Evolutionary conservation across 2,797 vertebrate genomes (phyloP), one percentile per base, ranked within the genome.

Genomic region (Pipistrellus nathusii): DNA sequence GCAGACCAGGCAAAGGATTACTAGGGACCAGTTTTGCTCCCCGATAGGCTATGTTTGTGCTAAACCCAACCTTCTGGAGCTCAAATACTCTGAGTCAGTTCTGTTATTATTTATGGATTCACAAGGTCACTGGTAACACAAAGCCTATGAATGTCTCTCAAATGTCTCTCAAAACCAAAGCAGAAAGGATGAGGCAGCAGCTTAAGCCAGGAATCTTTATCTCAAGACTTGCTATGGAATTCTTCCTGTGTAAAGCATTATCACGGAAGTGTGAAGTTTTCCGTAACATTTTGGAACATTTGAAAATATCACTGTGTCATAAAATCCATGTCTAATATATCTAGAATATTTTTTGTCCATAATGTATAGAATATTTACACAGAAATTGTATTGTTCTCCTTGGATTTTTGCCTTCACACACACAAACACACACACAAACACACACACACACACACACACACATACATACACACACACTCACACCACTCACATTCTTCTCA

Each of bases 261-360:
- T 32, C n/a, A 83, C n/a, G 9, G 32, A 84, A 82, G 48, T 84
- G 23, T 59, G 3, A 85, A 51, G 55, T 6, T 53, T 44, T 94
- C 32, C 18, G 46, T 68, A 81, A 90, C 71, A 73, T 38, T 1
- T 85, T 85, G 44, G 14, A 81, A 6, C 48, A 69, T 77, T 57
- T 90, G 46, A 92, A 92, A 96, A 64, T 75, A 92, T 55, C 85
- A 85, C 35, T 41, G 3, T 68, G 12, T 78, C 62, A 75, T 48
- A 92, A 88, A 88, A 94, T 27, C 12, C 35, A 32, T 83, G 27
- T 27, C 27, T 88, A 94, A 85, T 84, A 82, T 92, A 66, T 59
- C 35, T 10, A 53, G n/a, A 94, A n/a, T 77, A 76, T 46, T 93
- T 85, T 44, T 44, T 44, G 8, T 25, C 21, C 8, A 51, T 6